phyloP scores from a whole-genome alignment of 53 echinoderm and acorn worm species.

The Luidia sarsii region DNA sequence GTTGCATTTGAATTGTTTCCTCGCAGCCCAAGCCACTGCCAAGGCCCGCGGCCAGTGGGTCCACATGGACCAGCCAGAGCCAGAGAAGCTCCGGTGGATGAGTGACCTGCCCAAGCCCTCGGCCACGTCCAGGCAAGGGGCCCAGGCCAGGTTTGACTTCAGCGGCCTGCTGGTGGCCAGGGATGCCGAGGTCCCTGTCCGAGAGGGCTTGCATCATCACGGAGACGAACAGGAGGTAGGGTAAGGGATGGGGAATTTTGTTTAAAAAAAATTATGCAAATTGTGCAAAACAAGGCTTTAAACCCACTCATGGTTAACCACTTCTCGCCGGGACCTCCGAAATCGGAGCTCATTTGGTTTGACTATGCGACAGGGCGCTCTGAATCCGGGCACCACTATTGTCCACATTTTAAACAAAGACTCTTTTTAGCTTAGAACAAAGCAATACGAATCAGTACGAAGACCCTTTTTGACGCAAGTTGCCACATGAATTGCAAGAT shows the following conservation, averaged over 20 bases:
- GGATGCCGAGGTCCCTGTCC: constrained; percentile 78
- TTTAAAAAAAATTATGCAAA: neutral
- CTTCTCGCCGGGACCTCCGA: no score
- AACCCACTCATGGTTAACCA: no score
- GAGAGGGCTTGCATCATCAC: constrained; percentile 94
- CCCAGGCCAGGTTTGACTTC: constrained; percentile 94
- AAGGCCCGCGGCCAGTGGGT: constrained; percentile 80
- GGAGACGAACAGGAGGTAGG: constrained; percentile 96
- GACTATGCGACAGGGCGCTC: no score
- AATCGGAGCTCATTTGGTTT: no score
- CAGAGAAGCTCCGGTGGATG: constrained; percentile 91
- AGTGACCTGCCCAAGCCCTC: constrained; percentile 91
- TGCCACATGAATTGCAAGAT: no score
- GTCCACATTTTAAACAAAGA: no score
- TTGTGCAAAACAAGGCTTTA: no score
- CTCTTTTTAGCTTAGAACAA: no score
- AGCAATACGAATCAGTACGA: no score
- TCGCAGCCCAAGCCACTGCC: constrained; percentile 32
- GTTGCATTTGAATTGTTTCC: no score
- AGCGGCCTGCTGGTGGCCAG: constrained; percentile 83
- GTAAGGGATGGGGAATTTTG: neutral
- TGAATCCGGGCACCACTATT: no score
- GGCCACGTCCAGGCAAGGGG: constrained; percentile 69
- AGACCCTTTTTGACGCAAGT: no score
- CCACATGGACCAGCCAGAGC: constrained; percentile 79